Percentiles rank a stretch among this genome's conserved stretches.
Conservation (phyloP, 2,888 invertebrate genomes). For the Clusia tigrina region DNA sequence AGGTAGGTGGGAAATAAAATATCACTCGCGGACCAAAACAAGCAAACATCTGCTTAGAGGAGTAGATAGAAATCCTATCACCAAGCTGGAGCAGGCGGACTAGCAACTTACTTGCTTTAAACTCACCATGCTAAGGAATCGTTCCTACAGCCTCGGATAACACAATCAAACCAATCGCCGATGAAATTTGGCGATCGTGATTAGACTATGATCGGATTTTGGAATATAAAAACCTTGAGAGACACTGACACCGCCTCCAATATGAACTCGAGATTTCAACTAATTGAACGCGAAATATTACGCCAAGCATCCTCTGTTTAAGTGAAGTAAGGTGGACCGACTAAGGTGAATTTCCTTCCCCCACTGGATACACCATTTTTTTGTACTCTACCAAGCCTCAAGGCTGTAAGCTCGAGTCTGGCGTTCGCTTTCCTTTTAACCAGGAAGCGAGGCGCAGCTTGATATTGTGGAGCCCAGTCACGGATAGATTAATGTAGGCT, state of each 20-base stretch:
- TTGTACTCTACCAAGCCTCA: background rate
- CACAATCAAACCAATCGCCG: background rate
- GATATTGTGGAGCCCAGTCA: background rate
- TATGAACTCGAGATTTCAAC: background rate
- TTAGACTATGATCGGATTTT: background rate
- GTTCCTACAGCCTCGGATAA: too few species aligned
- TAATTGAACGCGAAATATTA: background rate
- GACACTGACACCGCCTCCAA: background rate
- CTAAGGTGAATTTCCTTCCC: background rate
- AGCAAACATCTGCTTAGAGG: too few species aligned
- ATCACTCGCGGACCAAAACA: background rate
- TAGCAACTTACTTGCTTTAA: too few species aligned
- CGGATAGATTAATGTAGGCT: background rate
- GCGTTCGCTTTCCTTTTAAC: background rate
- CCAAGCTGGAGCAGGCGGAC: too few species aligned
- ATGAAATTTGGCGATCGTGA: background rate
- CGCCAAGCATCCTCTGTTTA: background rate
- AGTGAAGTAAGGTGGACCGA: background rate
- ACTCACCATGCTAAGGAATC: too few species aligned
- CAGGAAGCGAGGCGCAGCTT: background rate
- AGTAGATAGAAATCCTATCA: too few species aligned
- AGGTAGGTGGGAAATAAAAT: background rate
- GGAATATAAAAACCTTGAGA: background rate
- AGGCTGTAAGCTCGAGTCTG: background rate
- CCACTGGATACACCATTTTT: background rate